Conservation (phyloP, 2,888 invertebrate species). For the Ectemnius cavifrons region DNA sequence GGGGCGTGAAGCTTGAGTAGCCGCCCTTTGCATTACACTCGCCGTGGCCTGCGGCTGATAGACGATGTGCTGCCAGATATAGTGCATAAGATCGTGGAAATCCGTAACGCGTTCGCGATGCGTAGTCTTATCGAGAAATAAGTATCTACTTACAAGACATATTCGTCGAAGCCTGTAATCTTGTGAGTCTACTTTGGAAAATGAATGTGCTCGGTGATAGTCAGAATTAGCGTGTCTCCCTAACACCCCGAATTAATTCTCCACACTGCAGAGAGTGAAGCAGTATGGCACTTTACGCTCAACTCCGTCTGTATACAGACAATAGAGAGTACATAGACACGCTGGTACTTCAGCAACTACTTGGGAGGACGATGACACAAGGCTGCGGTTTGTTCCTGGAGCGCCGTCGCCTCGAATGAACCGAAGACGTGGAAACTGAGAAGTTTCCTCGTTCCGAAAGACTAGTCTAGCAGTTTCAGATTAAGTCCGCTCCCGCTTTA, state of each 20-base stretch:
- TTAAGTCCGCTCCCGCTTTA: not conserved
- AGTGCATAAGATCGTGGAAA: slow-evolving; percentile 42
- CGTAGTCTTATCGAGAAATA: no score
- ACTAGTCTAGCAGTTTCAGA: no score
- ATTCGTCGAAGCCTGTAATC: no score
- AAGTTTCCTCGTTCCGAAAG: not conserved
- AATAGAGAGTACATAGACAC: no score
- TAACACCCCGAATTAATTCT: no score
- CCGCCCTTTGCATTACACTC: slow-evolving; percentile 18
- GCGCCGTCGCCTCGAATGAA: slow-evolving; percentile 17
- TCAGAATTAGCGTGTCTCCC: not conserved
- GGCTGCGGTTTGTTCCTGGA: slow-evolving; percentile 21
- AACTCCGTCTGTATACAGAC: no score
- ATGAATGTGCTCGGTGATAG: not conserved
- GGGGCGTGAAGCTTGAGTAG: slow-evolving; percentile 36
- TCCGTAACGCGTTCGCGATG: slow-evolving; percentile 13
- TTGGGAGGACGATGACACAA: slow-evolving; percentile 26
- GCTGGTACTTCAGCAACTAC: not conserved
- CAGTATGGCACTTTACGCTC: no score
- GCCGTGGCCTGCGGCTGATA: slow-evolving; percentile 33
- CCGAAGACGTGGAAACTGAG: not conserved
- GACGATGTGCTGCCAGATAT: slow-evolving; percentile 30
- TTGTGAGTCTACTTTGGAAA: no score
- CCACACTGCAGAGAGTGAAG: no score
- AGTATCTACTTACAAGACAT: no score